Conservation (phyloP, 2,888 invertebrate species). For the Zaprionus obscuricornis region DNA sequence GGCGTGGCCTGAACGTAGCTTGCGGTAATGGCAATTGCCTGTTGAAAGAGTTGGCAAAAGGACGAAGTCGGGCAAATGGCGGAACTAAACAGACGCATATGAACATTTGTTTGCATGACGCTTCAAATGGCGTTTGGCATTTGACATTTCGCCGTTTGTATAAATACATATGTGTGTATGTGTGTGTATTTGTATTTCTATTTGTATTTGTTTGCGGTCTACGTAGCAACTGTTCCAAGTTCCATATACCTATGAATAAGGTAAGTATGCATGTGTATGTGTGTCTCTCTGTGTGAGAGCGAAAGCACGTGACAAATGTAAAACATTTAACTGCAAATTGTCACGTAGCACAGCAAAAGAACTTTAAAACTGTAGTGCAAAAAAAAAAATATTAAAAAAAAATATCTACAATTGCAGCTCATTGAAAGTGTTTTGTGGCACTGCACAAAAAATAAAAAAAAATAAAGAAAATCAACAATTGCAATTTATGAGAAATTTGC, state of each 20-base stretch:
- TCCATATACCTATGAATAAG: too few relatives aligned
- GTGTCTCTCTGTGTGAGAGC: too few relatives aligned
- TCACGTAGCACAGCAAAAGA: slow-evolving; percentile 28
- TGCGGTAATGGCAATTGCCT: slow-evolving; percentile 50
- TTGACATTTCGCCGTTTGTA: background rate
- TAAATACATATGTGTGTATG: background rate
- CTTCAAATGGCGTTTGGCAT: slow-evolving; percentile 27
- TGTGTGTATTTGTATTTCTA: slow-evolving; percentile 2
- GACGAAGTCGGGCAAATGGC: background rate
- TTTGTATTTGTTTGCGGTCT: too few relatives aligned
- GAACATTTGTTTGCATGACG: slow-evolving; percentile 69
- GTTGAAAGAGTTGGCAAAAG: background rate
- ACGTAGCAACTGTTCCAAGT: slow-evolving; percentile 14
- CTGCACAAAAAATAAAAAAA: too few relatives aligned
- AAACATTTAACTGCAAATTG: slow-evolving; percentile 57
- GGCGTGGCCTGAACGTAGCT: too few relatives aligned
- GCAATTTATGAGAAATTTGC: too few relatives aligned
- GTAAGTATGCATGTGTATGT: too few relatives aligned
- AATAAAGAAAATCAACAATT: too few relatives aligned
- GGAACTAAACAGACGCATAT: slow-evolving; percentile 48
- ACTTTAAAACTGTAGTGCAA: too few relatives aligned
- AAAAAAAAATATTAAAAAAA: too few relatives aligned
- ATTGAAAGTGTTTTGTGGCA: too few relatives aligned
- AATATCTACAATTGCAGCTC: too few relatives aligned
- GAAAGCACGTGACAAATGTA: slow-evolving; percentile 62